Evolutionary conservation across 2,888 invertebrate genomes (phyloP), one percentile per base, ranked within the genome.

Genomic region (Mycalesis mineus): DNA sequence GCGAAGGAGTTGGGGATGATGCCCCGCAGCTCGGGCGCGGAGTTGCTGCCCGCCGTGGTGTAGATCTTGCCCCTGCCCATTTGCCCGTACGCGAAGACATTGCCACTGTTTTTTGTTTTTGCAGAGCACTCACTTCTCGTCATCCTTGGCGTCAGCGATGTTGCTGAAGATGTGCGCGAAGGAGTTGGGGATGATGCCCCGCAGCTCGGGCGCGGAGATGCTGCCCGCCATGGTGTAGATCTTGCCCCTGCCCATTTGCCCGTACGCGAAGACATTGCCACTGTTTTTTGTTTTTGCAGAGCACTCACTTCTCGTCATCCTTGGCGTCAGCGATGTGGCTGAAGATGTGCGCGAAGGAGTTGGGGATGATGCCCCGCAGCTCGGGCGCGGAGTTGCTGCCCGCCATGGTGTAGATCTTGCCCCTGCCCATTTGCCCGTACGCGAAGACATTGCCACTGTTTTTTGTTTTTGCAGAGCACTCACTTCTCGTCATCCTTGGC

Each of bases 1-100:
- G 98, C 98, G 88, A 99, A 99, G 0, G 98, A 98, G 87, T 99
- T 99, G 0, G 99, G 99, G 71, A 99, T 99, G 70, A 99, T 98
- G 42, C 99, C 99, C 60, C 96, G 92, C 8, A 96, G 91, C 73
- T 98, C 98, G 0, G 97, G 96, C 11, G 95, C 94, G 1, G 94
- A 92, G 65, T 96, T 92, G 60, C 95, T 93, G 0, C 99, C 99
- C 0, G 98, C 96, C 99, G 99, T 99, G 0, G 99, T 99, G 82
- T 95, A 99, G 0, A 99, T 99, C 90, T 99, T 99, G 7, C 99
- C 99, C 0, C 99, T 99, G 15, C 99, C 96, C 96, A 73, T n/a
- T n/a, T n/a, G n/a, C n/a, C n/a, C n/a, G n/a, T 96, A 97, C 0
- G 96, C 96, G 79, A 96, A 93, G 67, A 97, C 96, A 0, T 95